Base-by-base conservation (phyloP, 2,888 invertebrate species). In the Apotomis betuletana region DNA sequence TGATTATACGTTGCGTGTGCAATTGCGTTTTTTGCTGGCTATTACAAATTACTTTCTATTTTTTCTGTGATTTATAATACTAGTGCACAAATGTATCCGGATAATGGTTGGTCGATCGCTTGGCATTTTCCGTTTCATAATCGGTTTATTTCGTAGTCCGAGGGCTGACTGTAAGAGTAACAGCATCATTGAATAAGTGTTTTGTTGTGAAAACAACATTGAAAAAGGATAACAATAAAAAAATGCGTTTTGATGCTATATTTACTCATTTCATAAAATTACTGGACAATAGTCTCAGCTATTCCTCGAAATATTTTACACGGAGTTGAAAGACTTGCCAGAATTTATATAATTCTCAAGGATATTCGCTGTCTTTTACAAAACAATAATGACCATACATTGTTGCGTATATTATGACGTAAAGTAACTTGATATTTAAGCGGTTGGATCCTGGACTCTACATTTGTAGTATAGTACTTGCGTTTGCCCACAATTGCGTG, bases 11-110 rank as follows among this genome's bases (percentile, higher is more conserved):
- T 71, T 71, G 71, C 71, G 71, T 71, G 71, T 4, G 41, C 44
- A 44, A 12, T 70, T 60, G 52, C 58, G 44, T 51, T 61, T 62
- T 61, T 52, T 58, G 13, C 67, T 9, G 49, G 9, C 49, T 52
- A 44, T 62, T 62, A 58, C 62, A 61, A 62, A 62, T 71, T 67
- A 51, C 71, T 71, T 71, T 70, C 70, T 61, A 67, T 70, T 70
- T 71, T 71, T 71, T 67, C 60, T 44, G 44, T 58, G 62, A 71
- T 67, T 67, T 57, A 62, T 67, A 67, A 67, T 62, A 27, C 57
- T 57, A 13, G 41, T 36, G 49, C 62, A 51, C 41, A 46, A 49
- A 61, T 55, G 60, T 57, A 69, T 67, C 71, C 71, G 71, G 27
- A 57, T 67, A 8, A 62, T 51, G 71, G 71, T 71, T 62, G 67